phyloP scores from a whole-genome alignment of 2,888 invertebrate genomes.

The Mythimna lalbum region DNA sequence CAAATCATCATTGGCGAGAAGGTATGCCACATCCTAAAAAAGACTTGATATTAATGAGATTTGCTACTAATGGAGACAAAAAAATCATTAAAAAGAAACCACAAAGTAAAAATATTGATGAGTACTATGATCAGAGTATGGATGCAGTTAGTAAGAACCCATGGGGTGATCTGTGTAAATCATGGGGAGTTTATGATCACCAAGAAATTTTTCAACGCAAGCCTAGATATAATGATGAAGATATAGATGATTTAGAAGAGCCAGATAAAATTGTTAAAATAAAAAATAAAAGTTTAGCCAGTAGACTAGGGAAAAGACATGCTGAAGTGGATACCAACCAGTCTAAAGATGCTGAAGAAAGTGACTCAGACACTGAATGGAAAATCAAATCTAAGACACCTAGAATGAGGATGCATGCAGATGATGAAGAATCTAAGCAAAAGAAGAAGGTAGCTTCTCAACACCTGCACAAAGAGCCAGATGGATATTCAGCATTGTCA shows the following conservation, averaged over 20 bases:
- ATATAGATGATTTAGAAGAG: constrained; percentile 72
- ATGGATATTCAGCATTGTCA: constrained; percentile 82
- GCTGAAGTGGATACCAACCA: constrained; percentile 66
- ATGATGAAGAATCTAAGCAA: constrained; percentile 94
- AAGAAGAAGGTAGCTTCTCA: constrained; percentile 74
- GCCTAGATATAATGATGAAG: constrained; percentile 75
- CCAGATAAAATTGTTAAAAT: constrained; percentile 73
- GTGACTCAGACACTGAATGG: constrained; percentile 90
- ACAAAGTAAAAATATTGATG: constrained; percentile 68
- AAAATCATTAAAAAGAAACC: constrained; percentile 90
- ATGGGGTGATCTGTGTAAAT: constrained; percentile 93
- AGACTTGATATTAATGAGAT: constrained; percentile 93
- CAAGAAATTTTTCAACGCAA: constrained; percentile 88
- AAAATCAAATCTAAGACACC: constrained; percentile 92
- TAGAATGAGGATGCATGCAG: constrained; percentile 97
- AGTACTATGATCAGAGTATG: constrained; percentile 74
- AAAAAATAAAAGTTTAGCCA: constrained; percentile 83
- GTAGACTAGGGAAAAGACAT: constrained; percentile 80
- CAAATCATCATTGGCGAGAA: constrained; percentile 94
- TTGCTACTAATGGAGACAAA: constrained; percentile 94
- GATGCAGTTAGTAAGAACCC: constrained; percentile 91
- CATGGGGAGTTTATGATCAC: constrained; percentile 93
- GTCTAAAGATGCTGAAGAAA: constrained; percentile 80
- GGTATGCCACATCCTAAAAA: constrained; percentile 92
- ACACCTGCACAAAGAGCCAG: constrained; percentile 66